Evolutionary conservation across 2,888 invertebrate species (phyloP).

Genomic region (Dolichomitus sp.): DNA sequence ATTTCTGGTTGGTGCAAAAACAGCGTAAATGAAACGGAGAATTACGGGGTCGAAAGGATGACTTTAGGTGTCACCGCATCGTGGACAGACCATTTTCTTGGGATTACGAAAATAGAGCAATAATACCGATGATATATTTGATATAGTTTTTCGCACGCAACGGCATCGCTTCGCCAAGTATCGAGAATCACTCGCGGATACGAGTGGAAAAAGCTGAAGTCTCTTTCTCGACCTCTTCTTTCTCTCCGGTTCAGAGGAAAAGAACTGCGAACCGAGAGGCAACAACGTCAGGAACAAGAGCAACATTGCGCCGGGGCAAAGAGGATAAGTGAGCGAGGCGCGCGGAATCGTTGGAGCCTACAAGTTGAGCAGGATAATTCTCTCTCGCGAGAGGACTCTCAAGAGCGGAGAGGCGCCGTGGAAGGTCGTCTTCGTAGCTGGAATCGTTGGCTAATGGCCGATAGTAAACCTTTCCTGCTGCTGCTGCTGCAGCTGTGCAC

Average conservation of each 20-base stretch:
- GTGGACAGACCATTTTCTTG: not conserved
- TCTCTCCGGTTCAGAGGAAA: not conserved
- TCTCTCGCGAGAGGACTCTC: constrained; percentile 33
- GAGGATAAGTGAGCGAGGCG: constrained; percentile 27
- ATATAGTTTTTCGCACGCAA: constrained; percentile 9
- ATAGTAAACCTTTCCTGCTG: constrained; percentile 68
- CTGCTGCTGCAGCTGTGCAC: constrained; percentile 43
- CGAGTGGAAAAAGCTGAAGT: constrained; percentile 17
- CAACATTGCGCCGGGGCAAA: constrained; percentile 25
- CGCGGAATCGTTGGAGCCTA: constrained; percentile 52
- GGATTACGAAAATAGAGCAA: constrained; percentile 12
- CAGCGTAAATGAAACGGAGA: constrained; percentile 1
- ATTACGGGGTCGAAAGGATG: not conserved
- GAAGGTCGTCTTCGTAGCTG: constrained; percentile 79
- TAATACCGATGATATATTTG: not conserved
- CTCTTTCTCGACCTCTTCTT: not conserved
- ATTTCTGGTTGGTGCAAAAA: constrained; percentile 29
- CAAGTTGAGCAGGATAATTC: constrained; percentile 53
- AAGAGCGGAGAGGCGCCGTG: constrained; percentile 68
- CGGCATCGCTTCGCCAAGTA: not conserved
- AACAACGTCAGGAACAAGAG: constrained; percentile 12
- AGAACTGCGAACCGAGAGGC: constrained; percentile 22
- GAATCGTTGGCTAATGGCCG: constrained; percentile 82
- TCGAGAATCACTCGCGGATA: constrained; percentile 11
- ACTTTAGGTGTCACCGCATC: constrained; percentile 7